These are phyloP conservation scores for Actinernus sp. DNA, from an alignment of 92 coral and sea anemone genomes.

Conservation along the genomic window DNA sequence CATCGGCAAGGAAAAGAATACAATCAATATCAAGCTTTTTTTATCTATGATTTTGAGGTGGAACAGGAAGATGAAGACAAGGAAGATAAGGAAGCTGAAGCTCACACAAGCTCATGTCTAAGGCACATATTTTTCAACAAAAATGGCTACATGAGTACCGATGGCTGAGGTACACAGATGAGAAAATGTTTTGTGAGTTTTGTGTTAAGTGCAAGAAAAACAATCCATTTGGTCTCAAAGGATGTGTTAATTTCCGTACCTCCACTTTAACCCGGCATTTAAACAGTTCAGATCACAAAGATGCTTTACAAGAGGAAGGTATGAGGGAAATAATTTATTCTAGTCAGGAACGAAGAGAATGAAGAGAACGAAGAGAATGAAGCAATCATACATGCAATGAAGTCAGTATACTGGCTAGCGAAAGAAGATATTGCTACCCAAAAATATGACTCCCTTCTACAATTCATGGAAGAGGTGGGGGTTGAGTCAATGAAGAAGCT, in stretches of 20 bases:
- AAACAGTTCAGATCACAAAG: slow-evolving; percentile 41
- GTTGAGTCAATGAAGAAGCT: not conserved
- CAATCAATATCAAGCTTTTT: too few species aligned
- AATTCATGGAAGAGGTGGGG: not conserved
- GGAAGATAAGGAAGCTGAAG: slow-evolving; percentile 16
- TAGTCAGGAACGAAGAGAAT: too few species aligned
- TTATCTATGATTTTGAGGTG: too few species aligned
- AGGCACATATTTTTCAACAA: slow-evolving; percentile 26
- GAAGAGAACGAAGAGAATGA: not conserved
- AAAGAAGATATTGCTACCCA: slow-evolving; percentile 16
- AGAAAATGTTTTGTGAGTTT: slow-evolving; percentile 39
- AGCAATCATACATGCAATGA: slow-evolving; percentile 7
- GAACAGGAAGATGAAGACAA: slow-evolving; percentile 34
- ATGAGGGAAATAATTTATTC: slow-evolving; percentile 40
- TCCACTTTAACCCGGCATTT: slow-evolving; percentile 28
- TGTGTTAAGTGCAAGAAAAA: slow-evolving; percentile 28
- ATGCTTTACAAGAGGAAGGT: slow-evolving; percentile 45
- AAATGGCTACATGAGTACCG: slow-evolving; percentile 43
- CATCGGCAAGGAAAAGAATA: too few species aligned
- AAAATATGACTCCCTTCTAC: slow-evolving; percentile 1
- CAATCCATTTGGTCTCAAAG: slow-evolving; percentile 47
- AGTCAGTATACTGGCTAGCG: slow-evolving; percentile 9
- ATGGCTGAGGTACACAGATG: slow-evolving; percentile 37
- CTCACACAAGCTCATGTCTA: slow-evolving; percentile 3
- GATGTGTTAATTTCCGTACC: slow-evolving; percentile 35